A percentile compares a stretch with the other conserved stretches of the same genome.
Conservation (phyloP, 2,888 invertebrate genomes). For the Cheilosia grossa region DNA sequence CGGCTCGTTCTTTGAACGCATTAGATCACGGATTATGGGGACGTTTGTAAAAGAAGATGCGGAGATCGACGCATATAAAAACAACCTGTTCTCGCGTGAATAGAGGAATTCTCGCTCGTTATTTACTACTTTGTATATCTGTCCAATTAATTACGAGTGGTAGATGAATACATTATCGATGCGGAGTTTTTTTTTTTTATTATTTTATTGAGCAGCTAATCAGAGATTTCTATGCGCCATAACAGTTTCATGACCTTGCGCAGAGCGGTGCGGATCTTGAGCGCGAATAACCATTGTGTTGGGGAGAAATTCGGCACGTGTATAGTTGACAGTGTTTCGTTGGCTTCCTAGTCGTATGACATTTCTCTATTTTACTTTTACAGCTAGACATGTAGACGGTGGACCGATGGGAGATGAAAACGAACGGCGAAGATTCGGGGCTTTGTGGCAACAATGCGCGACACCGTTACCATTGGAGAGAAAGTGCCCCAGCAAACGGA, state of each 20-base stretch:
- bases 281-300: conserved; percentile 22
- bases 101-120: conserved; percentile 48
- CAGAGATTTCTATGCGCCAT: conserved; percentile 57
- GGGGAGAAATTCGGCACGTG: conserved; percentile 66
- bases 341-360: not conserved
- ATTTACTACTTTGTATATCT: conserved; percentile 60
- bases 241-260: conserved; percentile 70
- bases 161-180: conserved; percentile 68
- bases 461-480: conserved; percentile 36
- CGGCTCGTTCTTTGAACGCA: conserved; percentile 35
- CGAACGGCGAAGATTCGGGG: not conserved
- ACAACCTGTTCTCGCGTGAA: conserved; percentile 59
- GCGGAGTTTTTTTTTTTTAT: conserved; percentile 20
- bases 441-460: not conserved
- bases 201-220: conserved; percentile 66
- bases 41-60: conserved; percentile 2
- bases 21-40: conserved; percentile 49
- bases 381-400: conserved; percentile 18
- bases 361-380: conserved; percentile 37
- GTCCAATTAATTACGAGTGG: conserved; percentile 70
- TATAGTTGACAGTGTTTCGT: conserved; percentile 1
- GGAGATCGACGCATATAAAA: conserved; percentile 39
- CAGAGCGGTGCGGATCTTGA: conserved; percentile 33
- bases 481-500: conserved; percentile 18
- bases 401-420: not conserved